phyloP scores from a whole-genome alignment of 2,888 invertebrate genomes.

The Drosophila leonis region DNA sequence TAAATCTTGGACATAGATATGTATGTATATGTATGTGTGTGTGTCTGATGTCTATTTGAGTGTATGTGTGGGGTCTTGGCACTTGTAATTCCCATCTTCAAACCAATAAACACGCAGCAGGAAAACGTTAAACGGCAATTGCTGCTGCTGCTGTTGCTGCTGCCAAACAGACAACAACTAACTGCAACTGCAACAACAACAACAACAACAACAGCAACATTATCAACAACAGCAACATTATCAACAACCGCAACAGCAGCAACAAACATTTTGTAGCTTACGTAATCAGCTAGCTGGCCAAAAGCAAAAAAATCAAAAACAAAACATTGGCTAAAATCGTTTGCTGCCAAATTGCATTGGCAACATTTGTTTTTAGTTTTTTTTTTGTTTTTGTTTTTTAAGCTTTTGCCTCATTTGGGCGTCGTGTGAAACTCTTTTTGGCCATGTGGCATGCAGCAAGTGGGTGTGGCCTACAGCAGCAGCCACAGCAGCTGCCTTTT shows the following conservation, averaged over 20 bases:
- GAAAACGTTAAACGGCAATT: constrained; percentile 57
- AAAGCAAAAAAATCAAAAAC: constrained; percentile 14
- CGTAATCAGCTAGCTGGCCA: constrained; percentile 41
- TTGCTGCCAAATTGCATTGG: constrained; percentile 58
- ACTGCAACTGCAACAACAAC: constrained; percentile 40
- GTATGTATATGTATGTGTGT: neutral
- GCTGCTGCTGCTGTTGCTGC: constrained; percentile 35
- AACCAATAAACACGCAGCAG: constrained; percentile 66
- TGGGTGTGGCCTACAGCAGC: constrained; percentile 47
- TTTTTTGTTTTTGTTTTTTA: constrained; percentile 10
- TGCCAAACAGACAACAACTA: constrained; percentile 46
- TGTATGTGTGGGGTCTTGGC: neutral
- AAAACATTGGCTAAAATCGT: constrained; percentile 43
- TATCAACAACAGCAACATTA: constrained; percentile 25
- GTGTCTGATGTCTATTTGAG: neutral
- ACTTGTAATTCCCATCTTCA: constrained; percentile 57
- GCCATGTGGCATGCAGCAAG: constrained; percentile 35
- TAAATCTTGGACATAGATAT: constrained; percentile 15
- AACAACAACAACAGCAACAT: constrained; percentile 28
- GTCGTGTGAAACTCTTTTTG: constrained; percentile 61
- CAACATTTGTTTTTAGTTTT: constrained; percentile 34
- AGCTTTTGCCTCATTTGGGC: constrained; percentile 32
- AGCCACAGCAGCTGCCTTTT: constrained; percentile 17
- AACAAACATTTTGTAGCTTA: constrained; percentile 38
- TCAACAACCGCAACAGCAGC: constrained; percentile 16